Evolutionary conservation across 2,113 vertebrate genomes (phyloP), one percentile per base, ranked within the genome.

Genomic region (Cyrtonyx montezumae): DNA sequence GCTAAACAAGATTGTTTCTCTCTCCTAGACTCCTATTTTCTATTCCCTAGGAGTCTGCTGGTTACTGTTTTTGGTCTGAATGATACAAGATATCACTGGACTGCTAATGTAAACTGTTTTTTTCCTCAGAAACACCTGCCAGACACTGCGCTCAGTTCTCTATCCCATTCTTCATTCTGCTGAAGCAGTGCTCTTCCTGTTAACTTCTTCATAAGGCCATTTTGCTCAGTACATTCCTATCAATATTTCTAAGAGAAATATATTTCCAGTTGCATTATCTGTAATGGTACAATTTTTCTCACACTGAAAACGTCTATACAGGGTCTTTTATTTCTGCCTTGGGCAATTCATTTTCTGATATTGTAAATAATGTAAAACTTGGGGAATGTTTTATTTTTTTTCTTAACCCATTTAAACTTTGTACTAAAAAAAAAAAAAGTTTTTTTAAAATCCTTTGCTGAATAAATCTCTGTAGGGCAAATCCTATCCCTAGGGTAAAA

Each of bases 331-430:
- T 69, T 62, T 94, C 91, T 79, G 65, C 79, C 61, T 80, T 10
- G 26, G 42, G 48, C 53, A 66, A 70, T 76, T 87, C 19, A 70
- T 90, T 81, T 73, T 91, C 75, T 88, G 74, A 86, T 86, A 70
- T 20, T 82, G 46, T 94, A 82, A 84, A 92, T 92, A 87, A 91
- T 81, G 56, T 21, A 90, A 78, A 95, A 86, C 43, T 51, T 84
- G 46, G 37, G 36, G 65, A 17, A 28, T 22, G 26, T 8, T 21
- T 62, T 40, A 13, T 1, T 1, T 2, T 53, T 43, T 53, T 10
- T 40, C 71, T 63, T 53, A 32, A 66, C 62, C 53, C 13, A 42
- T 59, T 89, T 37, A 67, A 82, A 77, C 5, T 59, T 59, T 56
- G 67, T 36, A 46, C 12, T 91, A 23, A 67, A 30, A 40, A 40